Evolutionary conservation across 2,797 vertebrate genomes (phyloP), one percentile per base, ranked within the genome.

Genomic region (Acrossocheilus fasciatus): DNA sequence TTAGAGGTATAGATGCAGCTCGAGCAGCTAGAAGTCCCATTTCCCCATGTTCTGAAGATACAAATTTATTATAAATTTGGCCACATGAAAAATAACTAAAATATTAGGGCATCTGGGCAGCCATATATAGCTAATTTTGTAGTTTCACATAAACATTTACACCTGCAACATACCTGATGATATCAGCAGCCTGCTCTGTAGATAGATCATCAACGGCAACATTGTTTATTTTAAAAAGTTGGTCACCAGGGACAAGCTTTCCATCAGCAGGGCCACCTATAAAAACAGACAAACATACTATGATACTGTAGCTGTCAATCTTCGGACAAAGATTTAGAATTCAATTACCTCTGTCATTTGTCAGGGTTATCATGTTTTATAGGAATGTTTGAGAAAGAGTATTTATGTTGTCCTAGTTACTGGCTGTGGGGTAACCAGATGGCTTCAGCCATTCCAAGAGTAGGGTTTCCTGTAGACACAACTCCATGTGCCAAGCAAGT

Each of bases 201-300:
- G 97, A 96, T 90, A 97, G 47, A 70, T 96, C 95, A 52, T 97
- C 96, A 1, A 96, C 94, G 0, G 89, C 72, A 0, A 95, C 92
- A 6, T 96, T 95, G 93, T 99, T 98, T 95, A 99, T 97, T 84
- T 92, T 95, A 89, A 98, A 93, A 41, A 98, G 94, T 91, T 97
- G 98, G 93, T 99, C 98, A 0, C 97, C 97, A 0, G 97, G 96
- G 91, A 98, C 77, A 59, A 91, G 89, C 79, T 89, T 91, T 47
- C 90, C 88, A 6, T 91, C 90, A 34, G 89, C 88, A 62, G 90
- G 89, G 23, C 90, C 86, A 3, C 86, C 89, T 91, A 68, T 36
- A 87, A 82, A 88, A 30, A 79, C 59, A 82, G 70, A 79, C 75
- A 69, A 39, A 86, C 85, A 84, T 54, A 86, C 74, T 86, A 89